Base-by-base conservation (phyloP, 2,888 invertebrate species). In the Diarsia dahlii region DNA sequence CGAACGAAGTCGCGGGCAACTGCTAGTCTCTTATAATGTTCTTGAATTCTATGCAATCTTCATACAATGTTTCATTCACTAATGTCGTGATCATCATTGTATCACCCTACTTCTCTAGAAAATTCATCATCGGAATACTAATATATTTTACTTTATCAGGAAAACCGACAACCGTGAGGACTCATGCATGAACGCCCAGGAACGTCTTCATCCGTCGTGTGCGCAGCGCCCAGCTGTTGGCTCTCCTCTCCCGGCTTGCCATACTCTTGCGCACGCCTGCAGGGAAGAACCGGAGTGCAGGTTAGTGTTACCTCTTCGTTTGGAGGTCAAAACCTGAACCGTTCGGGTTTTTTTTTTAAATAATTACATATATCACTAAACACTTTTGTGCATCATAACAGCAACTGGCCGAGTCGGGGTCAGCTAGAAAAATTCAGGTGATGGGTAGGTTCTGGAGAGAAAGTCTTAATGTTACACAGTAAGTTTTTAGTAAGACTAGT, bases 121-220 rank as follows among this genome's bases (percentile, higher is more conserved):
- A 46, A 18, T 20, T 12, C 4, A 34, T 9, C 18, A 79, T n/a
- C 20, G 28, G 0, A 4, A 20, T 15, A 58, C 13, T 62, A 54
- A 66, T 60, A 8, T 39, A 0, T 0, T 0, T 39, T 13, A 13
- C 5, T 0, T 77, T 92, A 93, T 10, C 93, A 99, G 99, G 96
- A 99, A 98, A 97, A 98, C 98, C 54, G 98, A 98, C 91, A 98
- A 98, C 95, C 98, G 98, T 89, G 98, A 98, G 92, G 98, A 99
- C 92, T 98, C 98, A 83, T 99, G 99, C 96, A 97, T 98, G 97
- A 97, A 98, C 89, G 98, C 99, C 81, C 99, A 99, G 95, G 98
- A 99, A 94, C 98, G 98, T 91, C 97, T 99, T 83, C 99, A 99
- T 94, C 99, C 99, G 15, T 97, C 98, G 65, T 99, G 99, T 94